Evolutionary conservation across 2,797 vertebrate genomes (phyloP), one percentile per base, ranked within the genome.

Genomic region (Cyclopterus lumpus): DNA sequence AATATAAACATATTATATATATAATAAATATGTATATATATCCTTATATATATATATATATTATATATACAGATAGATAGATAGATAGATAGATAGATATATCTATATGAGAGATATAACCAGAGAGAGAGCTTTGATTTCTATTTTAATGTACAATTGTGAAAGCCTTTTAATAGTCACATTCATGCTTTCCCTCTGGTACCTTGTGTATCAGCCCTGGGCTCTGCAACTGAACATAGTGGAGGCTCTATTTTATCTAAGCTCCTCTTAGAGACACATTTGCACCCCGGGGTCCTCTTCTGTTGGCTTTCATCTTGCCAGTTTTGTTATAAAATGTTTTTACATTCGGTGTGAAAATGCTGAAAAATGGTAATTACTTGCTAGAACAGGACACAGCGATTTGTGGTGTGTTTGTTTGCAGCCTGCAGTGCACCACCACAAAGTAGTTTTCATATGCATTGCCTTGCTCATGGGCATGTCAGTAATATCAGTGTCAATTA

Each of bases 301-400:
- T 66, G 38, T 67, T 51, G 0, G 42, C 75, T 79, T 80, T 61
- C 15, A 53, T 81, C 61, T 63, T 18, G 51, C 71, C 80, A 24
- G 75, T 86, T 76, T 65, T 74, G 51, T 67, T 46, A 38, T 22
- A 18, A 73, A 71, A 81, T 44, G 58, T 87, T 54, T 40, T 81
- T 76, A 53, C 67, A 66, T 20, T 74, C 60, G 51, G 34, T 46
- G 71, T 30, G 34, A 83, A 84, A 76, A 73, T 77, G 51, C 30
- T 51, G 72, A 76, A 73, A 72, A 68, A 67, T 44, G 30, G 18
- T 68, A 67, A 81, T 81, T 61, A 42, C 34, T 59, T 83, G 55
- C 34, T 51, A 79, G 42, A 20, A 15, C 32, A 65, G 67, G 40
- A 74, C 71, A 40, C 28, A 16, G 38, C 6, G 18, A 61, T 61